Conservation (phyloP, 2,888 invertebrate species). For the Drosophila robusta region DNA sequence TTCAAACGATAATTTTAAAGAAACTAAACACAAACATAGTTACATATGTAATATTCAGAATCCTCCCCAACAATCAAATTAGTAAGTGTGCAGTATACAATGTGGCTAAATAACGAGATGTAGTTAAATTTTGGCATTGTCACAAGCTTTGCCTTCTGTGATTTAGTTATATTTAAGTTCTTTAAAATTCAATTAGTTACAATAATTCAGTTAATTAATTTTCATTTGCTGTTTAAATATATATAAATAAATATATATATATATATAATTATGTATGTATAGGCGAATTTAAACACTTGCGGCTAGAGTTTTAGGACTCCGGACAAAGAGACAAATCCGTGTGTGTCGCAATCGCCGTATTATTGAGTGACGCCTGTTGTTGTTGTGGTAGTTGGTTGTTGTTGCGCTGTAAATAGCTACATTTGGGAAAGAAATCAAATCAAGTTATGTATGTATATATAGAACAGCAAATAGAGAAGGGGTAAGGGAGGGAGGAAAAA, state of each 20-base stretch:
- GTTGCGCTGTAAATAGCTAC: slow-evolving; percentile 75
- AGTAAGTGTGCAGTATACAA: slow-evolving; percentile 1
- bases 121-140: slow-evolving; percentile 58
- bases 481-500: slow-evolving; percentile 12
- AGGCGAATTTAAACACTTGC: slow-evolving; percentile 51
- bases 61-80: neutral
- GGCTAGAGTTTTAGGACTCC: slow-evolving; percentile 57
- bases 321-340: slow-evolving; percentile 41
- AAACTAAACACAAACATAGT: neutral
- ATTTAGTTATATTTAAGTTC: slow-evolving; percentile 68
- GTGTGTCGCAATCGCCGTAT: slow-evolving; percentile 33
- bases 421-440: slow-evolving; percentile 80
- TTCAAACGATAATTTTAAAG: neutral
- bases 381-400: slow-evolving; percentile 37
- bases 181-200: slow-evolving; percentile 72
- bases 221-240: slow-evolving; percentile 52
- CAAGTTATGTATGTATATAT: slow-evolving; percentile 70
- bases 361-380: slow-evolving; percentile 44
- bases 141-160: slow-evolving; percentile 72
- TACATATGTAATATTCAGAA: neutral
- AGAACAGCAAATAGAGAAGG: slow-evolving; percentile 61
- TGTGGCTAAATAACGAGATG: slow-evolving; percentile 10
- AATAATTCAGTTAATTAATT: slow-evolving; percentile 67
- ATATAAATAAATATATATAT: slow-evolving; percentile 6
- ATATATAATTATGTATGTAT: slow-evolving; percentile 40